Evolutionary conservation across 2,888 invertebrate genomes (phyloP), one percentile per base, ranked within the genome.

Genomic region (Drosophila mimica): DNA sequence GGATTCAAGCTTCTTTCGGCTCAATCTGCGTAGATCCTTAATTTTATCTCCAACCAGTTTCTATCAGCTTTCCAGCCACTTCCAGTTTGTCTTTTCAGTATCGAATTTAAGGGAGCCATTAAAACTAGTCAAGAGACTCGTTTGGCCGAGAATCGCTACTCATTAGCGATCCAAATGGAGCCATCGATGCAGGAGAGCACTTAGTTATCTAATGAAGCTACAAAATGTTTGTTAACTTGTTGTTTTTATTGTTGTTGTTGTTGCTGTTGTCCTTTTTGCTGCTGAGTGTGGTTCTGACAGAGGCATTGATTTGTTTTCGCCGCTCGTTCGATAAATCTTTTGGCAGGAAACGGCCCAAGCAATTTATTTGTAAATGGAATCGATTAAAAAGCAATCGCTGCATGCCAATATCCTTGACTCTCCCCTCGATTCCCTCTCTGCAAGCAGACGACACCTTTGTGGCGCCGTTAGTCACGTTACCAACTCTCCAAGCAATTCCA

Each of bases 291-390:
- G 36, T 51, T 13, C 46, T 63, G 77, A 34, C 54, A 69, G 48
- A 49, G 77, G 61, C 74, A 73, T 68, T 75, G 72, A 76, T 70
- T 81, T 70, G 70, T 66, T 70, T 67, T 56, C 65, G 51, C 48
- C 43, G 51, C 70, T 70, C 67, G 74, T 75, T 74, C 83, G 76
- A 88, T 89, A 88, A 88, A 88, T 88, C 90, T 90, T 74, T 43
- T 51, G 30, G 62, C 58, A 63, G 38, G 56, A 76, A 61, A 49
- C 63, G 71, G 67, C 71, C 88, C 81, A 92, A 92, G 92, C 92
- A 92, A 92, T 92, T 93, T 93, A 92, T 92, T 92, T 91, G 88
- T 91, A 93, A 92, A 92, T 92, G 92, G 92, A 93, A 92, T 92
- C 92, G 92, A 92, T 92, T 92, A 92, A 92, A 92, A 93, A 92